Conservation (phyloP, 2,113 vertebrate species). For the Oreochromis spilurus region DNA sequence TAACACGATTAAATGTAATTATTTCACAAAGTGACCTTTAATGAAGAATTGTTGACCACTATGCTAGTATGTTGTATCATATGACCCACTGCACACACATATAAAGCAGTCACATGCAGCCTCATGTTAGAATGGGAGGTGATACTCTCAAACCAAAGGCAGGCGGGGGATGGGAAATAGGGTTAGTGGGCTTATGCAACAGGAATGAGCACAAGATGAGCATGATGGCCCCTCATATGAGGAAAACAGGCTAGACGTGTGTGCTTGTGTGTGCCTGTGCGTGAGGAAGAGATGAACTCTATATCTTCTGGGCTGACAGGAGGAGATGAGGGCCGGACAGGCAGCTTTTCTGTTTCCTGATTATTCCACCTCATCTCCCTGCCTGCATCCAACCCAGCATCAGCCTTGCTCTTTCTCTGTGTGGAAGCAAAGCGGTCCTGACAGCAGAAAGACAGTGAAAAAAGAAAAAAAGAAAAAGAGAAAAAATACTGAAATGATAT, state of each 20-base stretch:
- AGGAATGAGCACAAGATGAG: constrained; percentile 13
- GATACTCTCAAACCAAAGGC: constrained; percentile 29
- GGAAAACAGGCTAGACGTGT: neutral
- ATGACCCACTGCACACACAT: constrained; percentile 11
- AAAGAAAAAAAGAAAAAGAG: neutral
- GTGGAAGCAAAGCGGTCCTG: constrained; percentile 1
- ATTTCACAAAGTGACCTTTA: neutral
- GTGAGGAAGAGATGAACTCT: neutral
- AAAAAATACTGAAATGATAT: neutral
- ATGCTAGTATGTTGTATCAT: neutral
- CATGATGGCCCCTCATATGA: neutral
- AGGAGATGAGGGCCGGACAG: neutral
- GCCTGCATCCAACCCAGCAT: neutral
- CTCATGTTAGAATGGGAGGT: constrained; percentile 44
- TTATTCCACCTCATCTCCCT: constrained; percentile 42
- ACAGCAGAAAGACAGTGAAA: neutral
- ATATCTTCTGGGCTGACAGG: neutral
- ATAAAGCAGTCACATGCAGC: constrained; percentile 32
- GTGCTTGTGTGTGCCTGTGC: neutral
- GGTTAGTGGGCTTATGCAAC: constrained; percentile 43
- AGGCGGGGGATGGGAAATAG: constrained; percentile 40
- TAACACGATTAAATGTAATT: neutral
- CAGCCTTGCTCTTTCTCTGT: neutral
- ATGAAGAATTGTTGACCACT: neutral
- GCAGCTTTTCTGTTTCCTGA: constrained; percentile 25